Evolutionary conservation across 1,140 invertebrate species (phyloP), one percentile per base, ranked within the genome.

Genomic region (Helicoverpa zea): DNA sequence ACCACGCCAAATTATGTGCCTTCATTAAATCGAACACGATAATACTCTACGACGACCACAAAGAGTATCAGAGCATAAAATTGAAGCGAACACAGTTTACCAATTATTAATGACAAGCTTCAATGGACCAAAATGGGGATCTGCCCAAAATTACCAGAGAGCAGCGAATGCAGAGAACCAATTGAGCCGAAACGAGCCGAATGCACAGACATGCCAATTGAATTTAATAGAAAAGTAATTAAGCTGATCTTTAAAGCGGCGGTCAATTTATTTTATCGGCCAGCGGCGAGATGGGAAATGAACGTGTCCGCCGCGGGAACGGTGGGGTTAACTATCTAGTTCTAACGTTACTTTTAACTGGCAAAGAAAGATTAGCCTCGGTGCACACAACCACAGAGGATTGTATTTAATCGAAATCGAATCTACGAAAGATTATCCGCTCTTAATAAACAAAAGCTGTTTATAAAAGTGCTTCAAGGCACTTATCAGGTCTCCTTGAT

Each of bases 51-150:
- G 56, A 63, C n/a, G 43, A 58, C 76, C 76, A 29, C 75, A 79
- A 61, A 70, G 58, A 79, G 76, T 79, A 81, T 70, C 63, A 63
- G 54, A 75, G 75, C 82, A 73, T 75, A 75, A 83, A 81, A 83
- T 83, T 83, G 75, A 78, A 81, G 73, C 54, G 68, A 47, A 83
- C 79, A 77, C 72, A 81, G 77, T 81, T 81, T 75, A 81, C 74
- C 75, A 75, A 73, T 79, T 79, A 83, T 81, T 80, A 82, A 73
- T 82, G 78, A 80, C 70, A 73, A 78, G 74, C 59, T 64, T 68
- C 51, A 82, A 76, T 80, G 76, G 72, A 72, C 74, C 74, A 73
- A 68, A 84, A 81, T 81, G 49, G 43, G 29, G 77, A 79, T 72
- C 49, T 54, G 23, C 10, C 68, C 68, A 72, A 51, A 54, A 72